Conservation (phyloP, 2,113 vertebrate genomes). For the Acrocephalus arundinaceus region DNA sequence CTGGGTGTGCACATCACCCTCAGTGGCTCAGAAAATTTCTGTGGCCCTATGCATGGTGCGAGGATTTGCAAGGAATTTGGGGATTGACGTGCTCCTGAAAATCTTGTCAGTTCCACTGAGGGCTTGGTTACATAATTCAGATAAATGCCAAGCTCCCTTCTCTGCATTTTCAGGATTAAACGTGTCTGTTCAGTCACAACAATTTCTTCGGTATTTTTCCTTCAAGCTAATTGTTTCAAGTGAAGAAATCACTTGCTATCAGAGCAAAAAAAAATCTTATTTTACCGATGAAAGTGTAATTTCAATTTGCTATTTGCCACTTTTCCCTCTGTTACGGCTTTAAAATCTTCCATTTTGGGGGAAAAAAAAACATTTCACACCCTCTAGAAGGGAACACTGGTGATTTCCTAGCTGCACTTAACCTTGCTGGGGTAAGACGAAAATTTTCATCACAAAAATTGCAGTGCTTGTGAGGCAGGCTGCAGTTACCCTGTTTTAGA, state of each 20-base stretch:
- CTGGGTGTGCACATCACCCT: rapidly evolving
- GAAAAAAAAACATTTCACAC: background rate
- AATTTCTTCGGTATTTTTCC: background rate
- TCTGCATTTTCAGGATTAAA: constrained; percentile 42
- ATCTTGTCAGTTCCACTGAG: constrained; percentile 50
- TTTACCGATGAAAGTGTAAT: background rate
- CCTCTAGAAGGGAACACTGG: background rate
- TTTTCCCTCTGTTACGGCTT: background rate
- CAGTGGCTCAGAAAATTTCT: background rate
- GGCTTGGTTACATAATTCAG: constrained; percentile 59
- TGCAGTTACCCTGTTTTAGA: background rate
- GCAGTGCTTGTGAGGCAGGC: background rate
- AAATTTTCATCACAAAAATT: background rate
- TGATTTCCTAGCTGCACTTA: background rate
- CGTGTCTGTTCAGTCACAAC: background rate
- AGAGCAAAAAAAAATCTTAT: background rate
- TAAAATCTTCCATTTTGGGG: background rate
- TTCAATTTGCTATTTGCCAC: background rate
- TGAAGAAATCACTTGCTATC: background rate
- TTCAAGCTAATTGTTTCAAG: background rate
- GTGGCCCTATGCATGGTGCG: rapidly evolving
- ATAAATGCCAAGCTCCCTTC: constrained; percentile 40
- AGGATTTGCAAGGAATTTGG: constrained; percentile 27
- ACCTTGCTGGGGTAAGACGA: background rate
- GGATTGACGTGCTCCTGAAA: background rate